These are phyloP conservation scores for Scaptomyza reducta DNA, from an alignment of 2,888 invertebrate genomes.

Conservation along the genomic window DNA sequence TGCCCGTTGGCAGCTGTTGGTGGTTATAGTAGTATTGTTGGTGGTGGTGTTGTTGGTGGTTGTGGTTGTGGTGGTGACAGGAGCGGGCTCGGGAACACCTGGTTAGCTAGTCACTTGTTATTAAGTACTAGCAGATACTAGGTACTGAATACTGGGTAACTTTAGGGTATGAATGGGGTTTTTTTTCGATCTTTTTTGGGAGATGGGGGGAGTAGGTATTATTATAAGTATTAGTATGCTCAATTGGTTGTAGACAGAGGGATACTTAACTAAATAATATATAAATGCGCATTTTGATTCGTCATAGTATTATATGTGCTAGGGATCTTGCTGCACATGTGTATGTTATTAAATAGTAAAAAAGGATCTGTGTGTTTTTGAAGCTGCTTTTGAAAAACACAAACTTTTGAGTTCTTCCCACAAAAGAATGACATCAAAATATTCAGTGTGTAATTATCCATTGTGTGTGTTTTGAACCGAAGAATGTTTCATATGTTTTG, in stretches of 20 bases:
- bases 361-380: neutral
- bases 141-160: neutral
- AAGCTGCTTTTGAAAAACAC: slow-evolving; percentile 22
- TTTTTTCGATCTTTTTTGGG: slow-evolving; percentile 13
- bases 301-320: slow-evolving; percentile 1
- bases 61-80: slow-evolving; percentile 21
- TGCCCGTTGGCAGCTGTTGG: slow-evolving; percentile 29
- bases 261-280: slow-evolving; percentile 37
- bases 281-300: slow-evolving; percentile 22
- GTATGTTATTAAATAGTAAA: slow-evolving; percentile 4
- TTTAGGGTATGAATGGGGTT: slow-evolving; percentile 3
- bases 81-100: slow-evolving; percentile 40
- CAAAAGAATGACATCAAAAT: slow-evolving; percentile 27
- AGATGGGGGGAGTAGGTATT: neutral
- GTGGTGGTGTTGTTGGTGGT: neutral
- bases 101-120: slow-evolving; percentile 10
- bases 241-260: slow-evolving; percentile 28
- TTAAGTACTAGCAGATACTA: slow-evolving; percentile 5
- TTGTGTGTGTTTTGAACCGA: slow-evolving; percentile 3
- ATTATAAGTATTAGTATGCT: slow-evolving; percentile 59
- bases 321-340: neutral
- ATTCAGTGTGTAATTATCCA: neutral
- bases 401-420: slow-evolving; percentile 21
- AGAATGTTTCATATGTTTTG: slow-evolving; percentile 8
- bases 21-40: slow-evolving; percentile 8